These are phyloP conservation scores for Morus bassanus DNA, from an alignment of 2,797 vertebrate species.

Conservation along the genomic window DNA sequence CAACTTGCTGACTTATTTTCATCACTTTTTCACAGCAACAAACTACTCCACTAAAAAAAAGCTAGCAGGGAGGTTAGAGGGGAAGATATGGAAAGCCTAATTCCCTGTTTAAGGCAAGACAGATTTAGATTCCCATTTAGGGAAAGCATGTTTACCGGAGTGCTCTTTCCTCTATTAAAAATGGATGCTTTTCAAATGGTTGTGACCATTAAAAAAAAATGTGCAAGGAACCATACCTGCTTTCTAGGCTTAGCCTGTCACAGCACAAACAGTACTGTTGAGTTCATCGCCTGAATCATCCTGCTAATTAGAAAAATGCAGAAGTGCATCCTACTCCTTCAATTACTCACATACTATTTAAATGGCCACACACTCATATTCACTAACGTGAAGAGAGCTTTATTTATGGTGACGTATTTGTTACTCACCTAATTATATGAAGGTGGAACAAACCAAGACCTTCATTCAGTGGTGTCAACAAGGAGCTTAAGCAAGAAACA, in stretches of 20 bases:
- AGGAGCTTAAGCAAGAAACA: conserved; percentile 1
- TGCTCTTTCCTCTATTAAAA: background rate
- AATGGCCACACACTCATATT: conserved; percentile 10
- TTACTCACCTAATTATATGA: conserved; percentile 51
- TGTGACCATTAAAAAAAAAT: background rate
- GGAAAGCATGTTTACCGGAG: background rate
- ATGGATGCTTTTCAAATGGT: background rate
- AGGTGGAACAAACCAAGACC: background rate
- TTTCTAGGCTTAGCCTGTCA: conserved; percentile 40
- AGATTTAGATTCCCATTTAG: background rate
- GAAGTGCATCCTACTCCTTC: conserved; percentile 41
- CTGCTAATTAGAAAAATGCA: conserved; percentile 31
- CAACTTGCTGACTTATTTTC: background rate
- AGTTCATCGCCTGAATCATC: conserved; percentile 47
- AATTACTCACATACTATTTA: conserved; percentile 21
- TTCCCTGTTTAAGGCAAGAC: background rate
- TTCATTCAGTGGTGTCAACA: conserved; percentile 14
- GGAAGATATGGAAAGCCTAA: background rate
- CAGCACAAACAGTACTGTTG: background rate
- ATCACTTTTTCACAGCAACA: background rate
- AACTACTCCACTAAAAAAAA: background rate
- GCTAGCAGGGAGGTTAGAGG: background rate
- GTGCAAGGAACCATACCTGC: background rate
- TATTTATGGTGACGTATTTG: conserved; percentile 22
- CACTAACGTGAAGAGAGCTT: background rate